Evolutionary conservation across 2,797 vertebrate genomes (phyloP).

Genomic region (Trematomus bernacchii): DNA sequence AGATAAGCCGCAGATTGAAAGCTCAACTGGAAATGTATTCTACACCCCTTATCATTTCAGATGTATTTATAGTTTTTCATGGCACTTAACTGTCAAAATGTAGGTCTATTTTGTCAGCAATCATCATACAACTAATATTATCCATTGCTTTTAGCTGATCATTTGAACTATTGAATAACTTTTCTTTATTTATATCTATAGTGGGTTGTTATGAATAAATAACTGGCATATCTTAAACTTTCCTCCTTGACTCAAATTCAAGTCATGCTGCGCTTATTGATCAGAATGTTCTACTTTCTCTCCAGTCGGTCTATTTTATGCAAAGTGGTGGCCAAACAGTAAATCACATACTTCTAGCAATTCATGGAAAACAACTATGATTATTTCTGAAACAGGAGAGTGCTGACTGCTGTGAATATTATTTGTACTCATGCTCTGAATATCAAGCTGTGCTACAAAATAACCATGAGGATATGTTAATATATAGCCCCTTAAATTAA

Average conservation of each 20-base stretch:
- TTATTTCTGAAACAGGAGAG: conserved; percentile 13
- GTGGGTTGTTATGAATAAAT: conserved; percentile 27
- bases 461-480: background rate
- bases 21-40: too few relatives aligned
- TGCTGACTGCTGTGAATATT: background rate
- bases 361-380: conserved; percentile 18
- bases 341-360: conserved; percentile 6
- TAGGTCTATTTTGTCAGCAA: too few relatives aligned
- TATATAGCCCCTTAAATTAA: background rate
- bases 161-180: conserved; percentile 10
- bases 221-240: conserved; percentile 28
- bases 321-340: conserved; percentile 15
- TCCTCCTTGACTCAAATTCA: conserved; percentile 34
- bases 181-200: background rate
- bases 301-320: conserved; percentile 25
- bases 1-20: conserved; percentile 16
- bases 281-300: conserved; percentile 23
- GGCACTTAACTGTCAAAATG: too few relatives aligned
- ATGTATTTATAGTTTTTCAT: too few relatives aligned
- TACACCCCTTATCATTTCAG: too few relatives aligned
- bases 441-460: conserved; percentile 7
- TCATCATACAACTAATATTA: too few relatives aligned
- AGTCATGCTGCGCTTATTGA: conserved; percentile 43
- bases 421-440: conserved; percentile 13
- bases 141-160: too few relatives aligned